Evolutionary conservation across 1,140 invertebrate genomes (phyloP).

Genomic region (Leptestheria dahalacensis): DNA sequence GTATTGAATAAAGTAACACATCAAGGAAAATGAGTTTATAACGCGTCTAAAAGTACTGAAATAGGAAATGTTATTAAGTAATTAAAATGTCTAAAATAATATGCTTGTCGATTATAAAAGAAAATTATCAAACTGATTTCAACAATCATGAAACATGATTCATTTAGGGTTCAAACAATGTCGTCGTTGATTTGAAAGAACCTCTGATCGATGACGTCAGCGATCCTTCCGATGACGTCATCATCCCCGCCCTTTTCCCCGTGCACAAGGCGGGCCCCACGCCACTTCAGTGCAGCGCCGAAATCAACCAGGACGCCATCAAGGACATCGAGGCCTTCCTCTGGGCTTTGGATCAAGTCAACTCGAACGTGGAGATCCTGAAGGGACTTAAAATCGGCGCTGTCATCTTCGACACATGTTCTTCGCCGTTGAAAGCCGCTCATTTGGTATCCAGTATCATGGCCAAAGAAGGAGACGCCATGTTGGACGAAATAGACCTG

Average conservation of each 20-base stretch:
- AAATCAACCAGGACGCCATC: conserved; percentile 24
- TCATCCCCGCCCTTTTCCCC: conserved; percentile 24
- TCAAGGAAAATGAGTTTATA: too few relatives aligned
- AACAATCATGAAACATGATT: too few relatives aligned
- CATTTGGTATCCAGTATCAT: conserved; percentile 13
- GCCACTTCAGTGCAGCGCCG: conserved; percentile 18
- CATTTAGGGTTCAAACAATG: too few relatives aligned
- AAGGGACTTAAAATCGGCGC: conserved; percentile 23
- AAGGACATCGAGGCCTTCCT: conserved; percentile 33
- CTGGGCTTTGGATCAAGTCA: conserved; percentile 33
- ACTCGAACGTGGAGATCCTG: conserved; percentile 25
- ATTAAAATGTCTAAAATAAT: too few relatives aligned
- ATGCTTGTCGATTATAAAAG: too few relatives aligned
- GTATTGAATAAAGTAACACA: too few relatives aligned
- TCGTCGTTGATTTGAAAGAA: too few relatives aligned
- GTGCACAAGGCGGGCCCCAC: conserved; percentile 23
- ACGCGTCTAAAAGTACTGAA: too few relatives aligned
- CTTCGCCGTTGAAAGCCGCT: conserved; percentile 20
- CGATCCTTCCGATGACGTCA: conserved; percentile 6
- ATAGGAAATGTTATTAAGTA: too few relatives aligned
- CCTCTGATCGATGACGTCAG: too few relatives aligned
- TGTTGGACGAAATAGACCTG: conserved; percentile 13
- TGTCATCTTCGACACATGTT: conserved; percentile 26
- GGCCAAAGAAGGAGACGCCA: conserved; percentile 9
- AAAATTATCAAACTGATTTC: too few relatives aligned